These are phyloP conservation scores for Hippocampus abdominalis DNA, from an alignment of 2,113 vertebrate genomes.

Conservation along the genomic window DNA sequence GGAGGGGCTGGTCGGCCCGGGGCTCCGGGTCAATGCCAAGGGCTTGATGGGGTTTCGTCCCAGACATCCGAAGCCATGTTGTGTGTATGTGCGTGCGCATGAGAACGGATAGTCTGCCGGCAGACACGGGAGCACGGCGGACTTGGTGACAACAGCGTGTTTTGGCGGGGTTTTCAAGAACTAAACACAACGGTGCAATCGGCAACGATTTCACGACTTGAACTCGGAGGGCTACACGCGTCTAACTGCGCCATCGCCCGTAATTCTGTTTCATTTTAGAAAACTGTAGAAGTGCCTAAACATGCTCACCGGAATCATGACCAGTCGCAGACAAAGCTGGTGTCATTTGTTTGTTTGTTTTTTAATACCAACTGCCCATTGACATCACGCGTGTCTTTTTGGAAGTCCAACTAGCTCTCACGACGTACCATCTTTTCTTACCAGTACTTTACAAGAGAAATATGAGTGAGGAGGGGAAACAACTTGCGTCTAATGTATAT, in stretches of 20 bases:
- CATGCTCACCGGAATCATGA: conserved; percentile 52
- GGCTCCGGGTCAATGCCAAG: conserved; percentile 50
- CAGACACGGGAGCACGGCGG: conserved; percentile 59
- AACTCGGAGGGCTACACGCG: conserved; percentile 66
- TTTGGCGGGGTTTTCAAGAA: conserved; percentile 40
- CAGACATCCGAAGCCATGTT: conserved; percentile 53
- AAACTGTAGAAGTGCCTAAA: conserved; percentile 79
- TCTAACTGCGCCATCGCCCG: conserved; percentile 64
- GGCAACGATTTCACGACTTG: conserved; percentile 57
- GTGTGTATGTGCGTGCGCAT: conserved; percentile 20
- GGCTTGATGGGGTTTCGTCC: conserved; percentile 51
- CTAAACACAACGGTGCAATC: conserved; percentile 53
- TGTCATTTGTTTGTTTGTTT: conserved; percentile 4
- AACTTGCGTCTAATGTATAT: conserved; percentile 57
- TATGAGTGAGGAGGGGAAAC: conserved; percentile 40
- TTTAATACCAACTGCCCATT: conserved; percentile 5
- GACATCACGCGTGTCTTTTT: conserved; percentile 60
- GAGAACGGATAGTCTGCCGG: conserved; percentile 64
- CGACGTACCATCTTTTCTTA: conserved; percentile 53
- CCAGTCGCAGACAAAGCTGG: conserved; percentile 41
- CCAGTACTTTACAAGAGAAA: conserved; percentile 68
- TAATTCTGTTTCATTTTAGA: conserved; percentile 72
- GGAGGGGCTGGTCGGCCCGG: conserved; percentile 7
- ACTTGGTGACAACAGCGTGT: conserved; percentile 26
- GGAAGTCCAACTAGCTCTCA: conserved; percentile 53